These are phyloP conservation scores for Chaunax sp. DNA, from an alignment of 2,797 vertebrate genomes.

Conservation along the genomic window DNA sequence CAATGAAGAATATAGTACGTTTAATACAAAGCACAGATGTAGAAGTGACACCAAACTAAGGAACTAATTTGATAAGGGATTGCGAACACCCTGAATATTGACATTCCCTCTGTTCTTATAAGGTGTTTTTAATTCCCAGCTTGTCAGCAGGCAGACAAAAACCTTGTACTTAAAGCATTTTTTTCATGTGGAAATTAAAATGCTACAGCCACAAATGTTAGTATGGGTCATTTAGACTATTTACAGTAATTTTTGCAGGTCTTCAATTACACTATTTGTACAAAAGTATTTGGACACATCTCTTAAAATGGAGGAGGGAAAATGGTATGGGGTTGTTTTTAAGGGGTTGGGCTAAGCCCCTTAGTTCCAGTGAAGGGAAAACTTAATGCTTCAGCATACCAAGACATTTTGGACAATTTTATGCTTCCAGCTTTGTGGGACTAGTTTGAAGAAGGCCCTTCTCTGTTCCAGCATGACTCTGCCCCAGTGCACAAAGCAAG, in stretches of 20 bases:
- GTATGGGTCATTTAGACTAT: constrained; percentile 11
- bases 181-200: constrained; percentile 37
- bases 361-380: too few relatives aligned
- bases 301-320: too few relatives aligned
- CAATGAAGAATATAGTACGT: constrained; percentile 19
- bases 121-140: constrained; percentile 31
- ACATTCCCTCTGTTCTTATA: constrained; percentile 10
- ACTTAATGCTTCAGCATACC: too few relatives aligned
- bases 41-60: not conserved
- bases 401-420: too few relatives aligned
- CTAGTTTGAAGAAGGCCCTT: too few relatives aligned
- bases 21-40: constrained; percentile 22
- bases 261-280: too few relatives aligned
- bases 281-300: too few relatives aligned
- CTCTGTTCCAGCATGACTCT: too few relatives aligned
- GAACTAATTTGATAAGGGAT: constrained; percentile 1
- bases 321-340: too few relatives aligned
- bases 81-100: not conserved
- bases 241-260: constrained; percentile 27
- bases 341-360: too few relatives aligned
- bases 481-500: too few relatives aligned
- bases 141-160: constrained; percentile 34
- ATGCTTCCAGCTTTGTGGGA: too few relatives aligned
- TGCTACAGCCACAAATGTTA: constrained; percentile 30
- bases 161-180: constrained; percentile 21